These are phyloP conservation scores for Chrysomallon squamiferum DNA, from an alignment of 1,140 invertebrate species.

Conservation along the genomic window DNA sequence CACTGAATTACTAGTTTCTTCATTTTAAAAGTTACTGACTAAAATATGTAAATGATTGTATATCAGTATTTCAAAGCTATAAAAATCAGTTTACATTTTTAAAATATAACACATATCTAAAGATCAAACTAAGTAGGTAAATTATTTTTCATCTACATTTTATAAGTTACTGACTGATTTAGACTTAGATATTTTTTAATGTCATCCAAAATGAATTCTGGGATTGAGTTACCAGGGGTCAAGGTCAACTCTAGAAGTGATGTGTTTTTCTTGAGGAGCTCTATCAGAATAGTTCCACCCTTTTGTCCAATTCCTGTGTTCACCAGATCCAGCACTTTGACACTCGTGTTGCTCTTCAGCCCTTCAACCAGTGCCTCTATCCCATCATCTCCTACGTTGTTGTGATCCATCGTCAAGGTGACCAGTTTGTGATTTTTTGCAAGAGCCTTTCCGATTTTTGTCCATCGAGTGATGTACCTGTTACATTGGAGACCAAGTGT, in stretches of 20 bases:
- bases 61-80: too few relatives aligned
- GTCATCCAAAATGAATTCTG: conserved; percentile 24
- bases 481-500: conserved; percentile 42
- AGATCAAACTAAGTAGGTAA: too few relatives aligned
- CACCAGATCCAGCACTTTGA: conserved; percentile 39
- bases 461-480: conserved; percentile 36
- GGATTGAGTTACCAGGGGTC: conserved; percentile 38
- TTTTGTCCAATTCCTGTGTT: conserved; percentile 30
- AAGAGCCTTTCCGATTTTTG: conserved; percentile 34
- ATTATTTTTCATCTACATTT: too few relatives aligned
- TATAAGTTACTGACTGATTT: conserved; percentile 30
- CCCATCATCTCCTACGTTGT: conserved; percentile 39
- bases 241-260: conserved; percentile 42
- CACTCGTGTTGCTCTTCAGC: conserved; percentile 29
- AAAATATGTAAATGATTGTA: too few relatives aligned
- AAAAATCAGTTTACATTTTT: too few relatives aligned
- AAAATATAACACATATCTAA: too few relatives aligned
- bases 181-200: conserved; percentile 39
- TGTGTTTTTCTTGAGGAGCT: conserved; percentile 43
- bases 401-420: conserved; percentile 39
- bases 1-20: too few relatives aligned
- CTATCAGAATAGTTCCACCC: conserved; percentile 33
- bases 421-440: conserved; percentile 32
- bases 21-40: too few relatives aligned
- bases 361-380: conserved; percentile 24